These are phyloP conservation scores for Ptiloglossa arizonensis DNA, from an alignment of 1,140 invertebrate species.

Conservation along the genomic window DNA sequence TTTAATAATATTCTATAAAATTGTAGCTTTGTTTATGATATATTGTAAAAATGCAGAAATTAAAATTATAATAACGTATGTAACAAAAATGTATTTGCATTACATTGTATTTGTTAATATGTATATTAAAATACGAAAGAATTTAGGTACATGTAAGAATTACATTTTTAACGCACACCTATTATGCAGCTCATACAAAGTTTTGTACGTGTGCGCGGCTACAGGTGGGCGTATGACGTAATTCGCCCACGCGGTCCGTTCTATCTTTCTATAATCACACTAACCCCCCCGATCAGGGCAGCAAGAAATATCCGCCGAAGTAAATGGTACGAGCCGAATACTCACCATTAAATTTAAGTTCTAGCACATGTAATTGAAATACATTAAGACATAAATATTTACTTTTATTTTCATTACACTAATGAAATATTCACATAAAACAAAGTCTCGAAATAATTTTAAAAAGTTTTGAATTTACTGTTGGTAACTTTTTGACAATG, in stretches of 20 bases:
- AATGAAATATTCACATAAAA: background rate
- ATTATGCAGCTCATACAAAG: slow-evolving; percentile 33
- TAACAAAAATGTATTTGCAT: background rate
- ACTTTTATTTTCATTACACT: background rate
- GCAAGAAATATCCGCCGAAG: background rate
- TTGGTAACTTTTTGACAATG: background rate
- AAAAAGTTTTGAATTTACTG: background rate
- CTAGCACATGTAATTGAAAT: background rate
- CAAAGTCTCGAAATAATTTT: too few relatives aligned
- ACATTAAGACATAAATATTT: background rate
- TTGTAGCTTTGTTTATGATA: background rate
- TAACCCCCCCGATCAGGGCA: slow-evolving; percentile 43
- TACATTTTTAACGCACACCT: slow-evolving; percentile 30
- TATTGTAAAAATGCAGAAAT: background rate
- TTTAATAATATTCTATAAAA: background rate
- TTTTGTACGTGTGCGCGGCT: slow-evolving; percentile 61
- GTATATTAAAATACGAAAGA: background rate
- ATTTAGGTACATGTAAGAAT: background rate
- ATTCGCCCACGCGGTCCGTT: slow-evolving; percentile 74
- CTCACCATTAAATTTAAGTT: background rate
- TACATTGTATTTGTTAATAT: background rate
- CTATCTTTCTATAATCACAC: slow-evolving; percentile 67
- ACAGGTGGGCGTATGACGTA: slow-evolving; percentile 78
- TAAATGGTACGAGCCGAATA: background rate
- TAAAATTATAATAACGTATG: background rate